Base-by-base conservation (phyloP, 2,888 invertebrate genomes). In the Apomyelois bistriatella region DNA sequence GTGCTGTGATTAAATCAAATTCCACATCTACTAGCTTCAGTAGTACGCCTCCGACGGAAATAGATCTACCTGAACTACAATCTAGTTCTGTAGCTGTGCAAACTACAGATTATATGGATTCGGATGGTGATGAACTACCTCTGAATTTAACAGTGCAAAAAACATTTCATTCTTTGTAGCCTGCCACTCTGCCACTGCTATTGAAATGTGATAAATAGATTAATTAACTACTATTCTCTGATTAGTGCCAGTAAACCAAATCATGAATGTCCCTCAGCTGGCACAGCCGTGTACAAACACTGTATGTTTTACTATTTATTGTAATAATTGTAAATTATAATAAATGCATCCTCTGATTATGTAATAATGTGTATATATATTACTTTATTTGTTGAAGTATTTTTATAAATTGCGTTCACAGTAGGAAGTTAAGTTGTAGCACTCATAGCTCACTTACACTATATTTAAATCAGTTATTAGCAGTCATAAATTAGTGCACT, bases 101-200 rank as follows among this genome's bases (percentile, higher is more conserved):
- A 35, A 15, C 32, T 17, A 52, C 22, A 46, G 37, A 43, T 22
- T 58, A 60, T 40, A 41, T 54, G 41, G 48, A 54, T 38, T 72
- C 81, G 0, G 86, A 85, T 60, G 79, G 85, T 1, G 87, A 87
- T 47, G 86, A 86, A 59, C 60, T 85, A 55, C 88, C 88, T 28
- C 71, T 85, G 15, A 84, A 86, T 65, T 74, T 85, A 15, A 77
- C 80, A 1, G 64, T 85, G 59, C 74, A 77, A 43, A 79, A 74
- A 59, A 59, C 61, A 43, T 60, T 60, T 50, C 57, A 55, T 28
- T 58, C 55, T 49, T 58, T 66, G 47, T 65, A 61, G 40, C 17
- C 32, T 8, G 37, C 28, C 17, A 48, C 48, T 32, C 32, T 8
- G 37, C 28, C 17, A 48, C 48, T 32, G 42, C 36, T 13, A 22